Conservation (phyloP, 2,797 vertebrate genomes). For the Remorina albescens region DNA sequence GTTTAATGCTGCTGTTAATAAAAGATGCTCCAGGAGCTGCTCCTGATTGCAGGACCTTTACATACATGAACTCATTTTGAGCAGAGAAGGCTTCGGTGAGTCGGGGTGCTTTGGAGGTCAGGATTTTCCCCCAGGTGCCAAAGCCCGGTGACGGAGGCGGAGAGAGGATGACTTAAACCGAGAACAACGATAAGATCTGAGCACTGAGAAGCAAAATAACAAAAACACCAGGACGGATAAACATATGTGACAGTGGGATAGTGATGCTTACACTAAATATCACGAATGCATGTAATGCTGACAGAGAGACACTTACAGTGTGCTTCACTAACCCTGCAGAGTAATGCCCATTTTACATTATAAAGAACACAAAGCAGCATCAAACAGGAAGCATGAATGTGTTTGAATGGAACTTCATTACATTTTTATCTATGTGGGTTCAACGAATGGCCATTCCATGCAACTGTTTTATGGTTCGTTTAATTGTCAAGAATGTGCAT, state of each 20-base stretch:
- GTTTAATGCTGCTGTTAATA: constrained; percentile 83
- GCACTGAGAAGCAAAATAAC: background rate
- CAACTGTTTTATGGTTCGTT: no score
- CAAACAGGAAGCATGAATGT: no score
- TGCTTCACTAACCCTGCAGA: background rate
- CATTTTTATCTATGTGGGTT: no score
- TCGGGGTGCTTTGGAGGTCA: constrained; percentile 75
- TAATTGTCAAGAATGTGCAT: no score
- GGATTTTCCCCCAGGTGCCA: constrained; percentile 53
- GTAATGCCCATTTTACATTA: background rate
- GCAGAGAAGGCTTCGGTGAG: constrained; percentile 66
- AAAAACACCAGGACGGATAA: background rate
- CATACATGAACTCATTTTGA: constrained; percentile 72
- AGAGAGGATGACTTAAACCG: constrained; percentile 18
- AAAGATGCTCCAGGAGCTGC: constrained; percentile 77
- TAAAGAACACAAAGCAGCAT: background rate
- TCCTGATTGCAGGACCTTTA: constrained; percentile 72
- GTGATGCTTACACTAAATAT: background rate
- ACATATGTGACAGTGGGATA: background rate
- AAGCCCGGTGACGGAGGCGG: constrained; percentile 15
- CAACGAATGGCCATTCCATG: no score
- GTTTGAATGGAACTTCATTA: no score
- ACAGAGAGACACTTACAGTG: constrained; percentile 3
- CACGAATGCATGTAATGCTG: background rate
- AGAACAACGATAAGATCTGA: constrained; percentile 15